Conservation (phyloP, 1,140 invertebrate genomes). For the Megalopta genalis region DNA sequence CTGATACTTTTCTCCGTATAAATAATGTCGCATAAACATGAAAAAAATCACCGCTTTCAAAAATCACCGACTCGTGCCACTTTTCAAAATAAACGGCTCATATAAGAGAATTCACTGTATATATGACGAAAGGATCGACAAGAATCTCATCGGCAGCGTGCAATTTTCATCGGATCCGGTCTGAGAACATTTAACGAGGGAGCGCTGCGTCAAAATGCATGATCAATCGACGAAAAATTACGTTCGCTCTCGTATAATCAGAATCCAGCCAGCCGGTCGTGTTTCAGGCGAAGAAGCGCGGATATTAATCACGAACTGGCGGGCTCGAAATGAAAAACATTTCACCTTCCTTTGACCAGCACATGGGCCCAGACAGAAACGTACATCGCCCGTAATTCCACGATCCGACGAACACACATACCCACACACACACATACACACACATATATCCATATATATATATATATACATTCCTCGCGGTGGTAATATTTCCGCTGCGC, state of each 20-base stretch:
- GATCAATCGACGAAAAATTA: neutral
- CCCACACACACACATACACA: no score
- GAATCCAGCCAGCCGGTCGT: neutral
- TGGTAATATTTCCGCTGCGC: conserved; percentile 14
- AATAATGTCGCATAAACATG: no score
- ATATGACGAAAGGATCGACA: no score
- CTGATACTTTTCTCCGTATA: no score
- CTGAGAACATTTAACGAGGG: neutral
- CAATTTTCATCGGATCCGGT: neutral
- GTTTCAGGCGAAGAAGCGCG: neutral
- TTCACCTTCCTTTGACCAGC: neutral
- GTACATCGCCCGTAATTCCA: neutral
- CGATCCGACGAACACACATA: neutral
- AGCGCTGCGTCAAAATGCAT: neutral
- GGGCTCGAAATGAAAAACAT: conserved; percentile 9
- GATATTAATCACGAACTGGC: conserved; percentile 4
- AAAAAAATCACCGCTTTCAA: no score
- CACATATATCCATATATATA: no score
- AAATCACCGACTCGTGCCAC: no score
- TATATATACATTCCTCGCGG: neutral
- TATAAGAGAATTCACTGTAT: no score
- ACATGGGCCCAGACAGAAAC: neutral
- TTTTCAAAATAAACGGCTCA: no score
- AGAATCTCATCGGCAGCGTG: no score
- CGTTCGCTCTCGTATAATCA: neutral